Evolutionary conservation across 2,888 invertebrate genomes (phyloP).

Genomic region (Anticlea derivata): DNA sequence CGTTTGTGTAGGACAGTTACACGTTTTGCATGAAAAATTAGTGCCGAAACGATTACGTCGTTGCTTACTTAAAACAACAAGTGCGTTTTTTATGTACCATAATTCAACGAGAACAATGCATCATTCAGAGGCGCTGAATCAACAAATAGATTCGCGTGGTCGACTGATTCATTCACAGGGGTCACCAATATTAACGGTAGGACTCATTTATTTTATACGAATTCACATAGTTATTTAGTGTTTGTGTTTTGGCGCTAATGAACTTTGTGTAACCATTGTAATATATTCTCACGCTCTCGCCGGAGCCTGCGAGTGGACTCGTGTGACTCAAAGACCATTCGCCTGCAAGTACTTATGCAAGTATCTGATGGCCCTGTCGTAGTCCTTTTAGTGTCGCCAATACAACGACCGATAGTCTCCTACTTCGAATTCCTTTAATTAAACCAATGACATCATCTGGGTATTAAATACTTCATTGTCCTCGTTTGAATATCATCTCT

Average conservation of each 20-base stretch:
- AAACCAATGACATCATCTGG: conserved; percentile 53
- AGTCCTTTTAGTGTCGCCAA: conserved; percentile 22
- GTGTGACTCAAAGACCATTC: conserved; percentile 35
- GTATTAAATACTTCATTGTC: conserved; percentile 31
- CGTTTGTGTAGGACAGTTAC: not conserved
- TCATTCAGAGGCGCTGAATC: conserved; percentile 52
- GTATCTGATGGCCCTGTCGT: conserved; percentile 34
- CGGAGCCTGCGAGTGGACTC: conserved; percentile 37
- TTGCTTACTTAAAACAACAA: conserved; percentile 39
- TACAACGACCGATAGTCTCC: conserved; percentile 36
- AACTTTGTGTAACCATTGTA: conserved; percentile 37
- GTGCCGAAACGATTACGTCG: conserved; percentile 27
- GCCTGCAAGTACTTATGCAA: conserved; percentile 36
- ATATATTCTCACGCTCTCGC: conserved; percentile 54
- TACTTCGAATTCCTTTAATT: conserved; percentile 49
- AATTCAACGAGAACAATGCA: conserved; percentile 55
- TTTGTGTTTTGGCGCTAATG: conserved; percentile 26
- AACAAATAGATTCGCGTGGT: conserved; percentile 51
- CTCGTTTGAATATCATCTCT: conserved; percentile 19
- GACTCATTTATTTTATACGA: conserved; percentile 27
- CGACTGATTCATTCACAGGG: conserved; percentile 47
- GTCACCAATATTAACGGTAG: conserved; percentile 34
- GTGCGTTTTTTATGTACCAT: conserved; percentile 45
- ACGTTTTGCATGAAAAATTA: not conserved
- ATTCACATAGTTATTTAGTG: conserved; percentile 15